phyloP scores from a whole-genome alignment of 2,113 vertebrate species.

The Urocitellus parryii region DNA sequence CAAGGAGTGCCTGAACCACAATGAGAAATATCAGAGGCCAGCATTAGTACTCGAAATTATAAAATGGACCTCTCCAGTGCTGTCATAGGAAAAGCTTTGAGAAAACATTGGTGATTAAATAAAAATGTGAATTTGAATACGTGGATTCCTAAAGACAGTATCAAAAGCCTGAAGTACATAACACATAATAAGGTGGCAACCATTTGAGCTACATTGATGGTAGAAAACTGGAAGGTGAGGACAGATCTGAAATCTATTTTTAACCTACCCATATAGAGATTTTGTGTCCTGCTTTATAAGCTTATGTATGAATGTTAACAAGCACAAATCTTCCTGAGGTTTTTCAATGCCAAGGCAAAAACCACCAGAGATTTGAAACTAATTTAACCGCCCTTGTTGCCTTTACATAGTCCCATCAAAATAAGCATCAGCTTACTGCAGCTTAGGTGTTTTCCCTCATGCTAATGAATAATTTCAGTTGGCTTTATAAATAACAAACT shows the following conservation, averaged over 20 bases:
- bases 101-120: not conserved
- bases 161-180: not conserved
- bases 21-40: not conserved
- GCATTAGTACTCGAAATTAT: not conserved
- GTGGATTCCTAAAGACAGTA: not conserved
- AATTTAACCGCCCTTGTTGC: conserved; percentile 46
- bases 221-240: not conserved
- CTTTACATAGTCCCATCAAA: conserved; percentile 38
- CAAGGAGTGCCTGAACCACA: not conserved
- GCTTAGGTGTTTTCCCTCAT: conserved; percentile 34
- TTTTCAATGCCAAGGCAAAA: conserved; percentile 26
- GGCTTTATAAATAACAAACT: conserved; percentile 52
- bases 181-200: not conserved
- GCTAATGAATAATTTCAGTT: conserved; percentile 37
- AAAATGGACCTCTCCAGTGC: not conserved
- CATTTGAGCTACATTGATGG: not conserved
- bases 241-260: not conserved
- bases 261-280: not conserved
- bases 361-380: conserved; percentile 22
- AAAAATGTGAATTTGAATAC: not conserved
- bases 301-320: not conserved
- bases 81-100: not conserved
- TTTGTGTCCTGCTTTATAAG: not conserved
- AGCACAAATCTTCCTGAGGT: conserved; percentile 2
- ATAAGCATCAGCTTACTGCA: not conserved